Evolutionary conservation across 2,888 invertebrate genomes (phyloP).

Genomic region (Himalopsyche tibetana): DNA sequence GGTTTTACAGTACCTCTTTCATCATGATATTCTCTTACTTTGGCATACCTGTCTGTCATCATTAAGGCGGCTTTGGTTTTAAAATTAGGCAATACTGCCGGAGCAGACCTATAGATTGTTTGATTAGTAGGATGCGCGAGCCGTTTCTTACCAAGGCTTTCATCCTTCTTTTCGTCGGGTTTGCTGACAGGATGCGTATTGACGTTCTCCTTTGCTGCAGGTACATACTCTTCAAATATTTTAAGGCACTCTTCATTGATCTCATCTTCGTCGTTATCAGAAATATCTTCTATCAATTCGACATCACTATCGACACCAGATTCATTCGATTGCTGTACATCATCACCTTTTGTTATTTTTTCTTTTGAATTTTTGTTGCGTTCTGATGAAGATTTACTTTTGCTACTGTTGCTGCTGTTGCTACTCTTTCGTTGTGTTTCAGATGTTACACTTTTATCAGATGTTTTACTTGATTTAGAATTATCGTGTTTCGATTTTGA

Average conservation of each 20-base stretch:
- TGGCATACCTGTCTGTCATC: constrained; percentile 75
- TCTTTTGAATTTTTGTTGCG: constrained; percentile 36
- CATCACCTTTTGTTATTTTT: constrained; percentile 49
- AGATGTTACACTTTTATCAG: neutral
- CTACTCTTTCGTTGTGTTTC: constrained; percentile 37
- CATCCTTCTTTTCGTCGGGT: constrained; percentile 71
- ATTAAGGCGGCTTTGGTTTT: constrained; percentile 78
- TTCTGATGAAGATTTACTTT: constrained; percentile 39
- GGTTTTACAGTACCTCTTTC: constrained; percentile 65
- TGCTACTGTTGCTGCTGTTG: neutral
- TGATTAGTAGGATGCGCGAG: constrained; percentile 83
- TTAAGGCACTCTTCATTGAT: constrained; percentile 89
- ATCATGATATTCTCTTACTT: constrained; percentile 75
- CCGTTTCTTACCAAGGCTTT: constrained; percentile 79
- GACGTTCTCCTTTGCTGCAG: constrained; percentile 70
- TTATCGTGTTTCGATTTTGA: constrained; percentile 66
- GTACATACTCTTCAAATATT: constrained; percentile 89
- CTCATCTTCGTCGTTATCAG: constrained; percentile 81
- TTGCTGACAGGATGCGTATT: constrained; percentile 68
- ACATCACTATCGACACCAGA: constrained; percentile 65
- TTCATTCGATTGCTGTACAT: constrained; percentile 35
- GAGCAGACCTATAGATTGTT: constrained; percentile 71
- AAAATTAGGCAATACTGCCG: constrained; percentile 75
- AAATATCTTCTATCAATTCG: constrained; percentile 71
- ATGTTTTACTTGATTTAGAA: constrained; percentile 41